phyloP scores from a whole-genome alignment of 35 echinoderm and acorn worm genomes.

The Holothuria glaberrima region DNA sequence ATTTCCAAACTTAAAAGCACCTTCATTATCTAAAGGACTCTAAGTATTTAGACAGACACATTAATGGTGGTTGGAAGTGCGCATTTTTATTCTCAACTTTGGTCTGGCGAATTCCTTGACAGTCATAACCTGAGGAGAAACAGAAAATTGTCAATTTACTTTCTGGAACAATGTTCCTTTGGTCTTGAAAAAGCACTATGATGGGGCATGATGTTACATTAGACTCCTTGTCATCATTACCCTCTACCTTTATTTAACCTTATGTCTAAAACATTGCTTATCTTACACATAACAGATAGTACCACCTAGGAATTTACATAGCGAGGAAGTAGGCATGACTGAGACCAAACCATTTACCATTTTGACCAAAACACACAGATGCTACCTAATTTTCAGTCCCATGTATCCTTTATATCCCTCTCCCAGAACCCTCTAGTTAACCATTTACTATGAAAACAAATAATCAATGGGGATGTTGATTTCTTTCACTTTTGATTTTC shows the following conservation, averaged over 20 bases:
- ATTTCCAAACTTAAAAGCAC: not conserved
- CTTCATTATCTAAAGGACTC: constrained; percentile 32
- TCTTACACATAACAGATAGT: no score
- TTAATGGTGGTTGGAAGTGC: constrained; percentile 26
- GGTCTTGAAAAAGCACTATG: not conserved
- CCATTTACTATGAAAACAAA: not conserved
- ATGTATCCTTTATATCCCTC: no score
- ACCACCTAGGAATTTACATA: no score
- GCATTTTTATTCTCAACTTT: constrained; percentile 54
- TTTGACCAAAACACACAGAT: no score
- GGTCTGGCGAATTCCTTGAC: constrained; percentile 37
- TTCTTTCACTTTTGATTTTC: no score
- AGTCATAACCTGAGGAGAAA: constrained; percentile 36
- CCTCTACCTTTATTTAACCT: no score
- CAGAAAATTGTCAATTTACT: not conserved
- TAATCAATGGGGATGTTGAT: not conserved
- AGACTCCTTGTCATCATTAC: no score
- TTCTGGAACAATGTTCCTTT: not conserved
- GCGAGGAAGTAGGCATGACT: no score
- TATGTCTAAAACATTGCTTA: no score
- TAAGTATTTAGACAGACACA: constrained; percentile 32
- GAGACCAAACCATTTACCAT: no score
- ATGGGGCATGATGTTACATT: not conserved
- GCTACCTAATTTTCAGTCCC: no score
- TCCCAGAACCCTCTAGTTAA: no score